Conservation (phyloP, 2,113 vertebrate genomes). For the Oryzias curvinotus region DNA sequence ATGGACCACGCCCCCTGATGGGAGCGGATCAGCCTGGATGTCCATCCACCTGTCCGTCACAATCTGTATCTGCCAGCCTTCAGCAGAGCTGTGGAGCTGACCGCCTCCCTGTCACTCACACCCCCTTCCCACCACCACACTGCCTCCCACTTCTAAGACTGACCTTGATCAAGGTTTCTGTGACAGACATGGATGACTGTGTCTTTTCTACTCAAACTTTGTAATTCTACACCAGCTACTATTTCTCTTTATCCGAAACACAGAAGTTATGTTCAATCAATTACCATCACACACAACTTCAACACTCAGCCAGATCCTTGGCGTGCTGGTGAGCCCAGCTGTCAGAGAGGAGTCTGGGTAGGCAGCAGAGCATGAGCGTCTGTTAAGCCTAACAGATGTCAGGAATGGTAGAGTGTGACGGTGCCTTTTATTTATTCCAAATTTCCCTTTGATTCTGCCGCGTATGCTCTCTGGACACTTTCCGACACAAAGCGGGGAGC, state of each 20-base stretch:
- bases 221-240: slow-evolving; percentile 38
- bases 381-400: slow-evolving; percentile 53
- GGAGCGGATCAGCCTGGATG: slow-evolving; percentile 1
- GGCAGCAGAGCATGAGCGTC: slow-evolving; percentile 36
- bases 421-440: slow-evolving; percentile 37
- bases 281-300: slow-evolving; percentile 58
- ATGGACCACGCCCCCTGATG: slow-evolving; percentile 76
- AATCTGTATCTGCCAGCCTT: slow-evolving; percentile 24
- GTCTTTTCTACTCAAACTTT: slow-evolving; percentile 45
- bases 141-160: slow-evolving; percentile 14
- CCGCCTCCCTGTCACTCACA: slow-evolving; percentile 30
- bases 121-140: neutral
- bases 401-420: slow-evolving; percentile 23
- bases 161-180: slow-evolving; percentile 60
- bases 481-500: slow-evolving; percentile 1
- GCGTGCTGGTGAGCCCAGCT: slow-evolving; percentile 44
- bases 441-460: slow-evolving; percentile 19
- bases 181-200: slow-evolving; percentile 57
- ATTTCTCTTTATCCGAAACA: slow-evolving; percentile 63
- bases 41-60: slow-evolving; percentile 36
- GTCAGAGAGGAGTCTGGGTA: slow-evolving; percentile 31
- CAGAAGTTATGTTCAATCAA: slow-evolving; percentile 51
- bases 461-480: slow-evolving; percentile 23
- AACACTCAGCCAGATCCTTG: slow-evolving; percentile 54
- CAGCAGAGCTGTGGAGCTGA: slow-evolving; percentile 33